phyloP scores from a whole-genome alignment of 2,888 invertebrate genomes.

The Machimus atricapillus region DNA sequence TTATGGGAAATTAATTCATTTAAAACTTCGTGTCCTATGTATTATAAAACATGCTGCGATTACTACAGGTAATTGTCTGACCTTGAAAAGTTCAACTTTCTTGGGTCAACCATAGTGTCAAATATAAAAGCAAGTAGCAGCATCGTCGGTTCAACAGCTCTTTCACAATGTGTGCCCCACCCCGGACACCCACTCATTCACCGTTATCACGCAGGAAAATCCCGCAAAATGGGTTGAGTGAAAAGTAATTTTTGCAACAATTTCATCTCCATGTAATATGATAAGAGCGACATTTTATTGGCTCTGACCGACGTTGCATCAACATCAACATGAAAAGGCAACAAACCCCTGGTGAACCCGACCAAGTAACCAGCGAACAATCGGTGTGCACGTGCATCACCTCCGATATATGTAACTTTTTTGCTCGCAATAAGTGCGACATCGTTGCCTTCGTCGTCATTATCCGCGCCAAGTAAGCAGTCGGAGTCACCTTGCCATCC shows the following conservation, averaged over 20 bases:
- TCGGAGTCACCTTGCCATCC: constrained; percentile 11
- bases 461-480: not conserved
- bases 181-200: not conserved
- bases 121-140: not conserved
- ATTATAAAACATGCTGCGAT: too few species aligned
- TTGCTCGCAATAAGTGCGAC: not conserved
- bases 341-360: not conserved
- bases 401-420: not conserved
- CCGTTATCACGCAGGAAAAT: not conserved
- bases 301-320: not conserved
- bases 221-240: not conserved
- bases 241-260: not conserved
- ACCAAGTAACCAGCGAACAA: not conserved
- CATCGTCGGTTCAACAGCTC: not conserved
- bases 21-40: too few species aligned
- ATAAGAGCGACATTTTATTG: not conserved
- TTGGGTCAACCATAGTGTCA: not conserved
- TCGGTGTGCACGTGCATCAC: not conserved
- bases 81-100: too few species aligned
- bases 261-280: not conserved
- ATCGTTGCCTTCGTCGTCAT: not conserved
- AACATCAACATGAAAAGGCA: not conserved
- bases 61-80: too few species aligned
- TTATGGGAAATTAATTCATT: not conserved
- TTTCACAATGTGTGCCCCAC: not conserved